Evolutionary conservation across 2,113 vertebrate genomes (phyloP), one percentile per base, ranked within the genome.

Genomic region (Steatornis caripensis): DNA sequence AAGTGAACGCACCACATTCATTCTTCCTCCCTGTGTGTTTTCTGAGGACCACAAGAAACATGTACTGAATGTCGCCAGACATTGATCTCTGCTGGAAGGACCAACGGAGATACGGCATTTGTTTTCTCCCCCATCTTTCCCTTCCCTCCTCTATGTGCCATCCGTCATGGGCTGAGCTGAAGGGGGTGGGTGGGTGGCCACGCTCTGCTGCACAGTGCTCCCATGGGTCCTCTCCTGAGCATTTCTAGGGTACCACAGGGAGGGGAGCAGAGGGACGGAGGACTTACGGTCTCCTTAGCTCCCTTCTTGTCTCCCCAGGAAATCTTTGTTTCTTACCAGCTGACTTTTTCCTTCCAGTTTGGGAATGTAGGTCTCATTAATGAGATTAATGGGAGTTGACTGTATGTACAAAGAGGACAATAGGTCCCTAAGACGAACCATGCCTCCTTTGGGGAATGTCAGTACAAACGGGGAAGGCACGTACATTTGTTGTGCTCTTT

Each of bases 291-390:
- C 61, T 95, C 65, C 61, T 87, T 81, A 81, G 16, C 36, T 91
- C 55, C 77, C 21, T 91, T 81, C 34, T 39, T 75, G 39, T 51
- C 39, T 95, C 41, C 84, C 34, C 27, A 60, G 71, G 34, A 93
- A 95, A 97, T 95, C 69, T 89, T 90, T 94, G 68, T 87, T 82
- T 89, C 49, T 41, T 43, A 84, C 64, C 86, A 93, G 65, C 84
- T 93, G 83, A 91, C 12, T 83, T 87, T 95, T 96, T 96, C 76
- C 58, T 91, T 93, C 77, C 32, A 69, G 78, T 96, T 97, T 89
- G 96, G 91, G 97, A 94, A 95, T 90, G 89, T 91, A 62, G 81
- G 72, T 97, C 96, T 97, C 95, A 95, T 97, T 93, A 93, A 77
- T 84, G 68, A 96, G 95, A 96, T 95, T 86, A 95, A 92, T 92